These are phyloP conservation scores for Drosophila repleta DNA, from an alignment of 1,140 invertebrate species.

Conservation along the genomic window DNA sequence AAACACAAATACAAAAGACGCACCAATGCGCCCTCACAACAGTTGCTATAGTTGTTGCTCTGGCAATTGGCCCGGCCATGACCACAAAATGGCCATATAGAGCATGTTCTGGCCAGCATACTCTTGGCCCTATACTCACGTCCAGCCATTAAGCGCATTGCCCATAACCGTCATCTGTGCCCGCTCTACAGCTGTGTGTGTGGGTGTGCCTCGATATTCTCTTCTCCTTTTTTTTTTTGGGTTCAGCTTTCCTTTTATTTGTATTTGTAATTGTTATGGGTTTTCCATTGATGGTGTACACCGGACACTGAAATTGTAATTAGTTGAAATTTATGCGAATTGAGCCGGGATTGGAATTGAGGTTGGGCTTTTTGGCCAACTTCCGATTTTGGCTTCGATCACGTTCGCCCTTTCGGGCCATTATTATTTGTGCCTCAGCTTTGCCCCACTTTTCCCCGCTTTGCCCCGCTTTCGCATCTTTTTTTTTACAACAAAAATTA, in stretches of 20 bases:
- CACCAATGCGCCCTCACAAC: constrained; percentile 29
- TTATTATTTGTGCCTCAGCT: constrained; percentile 50
- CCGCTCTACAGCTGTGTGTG: constrained; percentile 13
- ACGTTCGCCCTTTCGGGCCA: constrained; percentile 48
- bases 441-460: too few species aligned
- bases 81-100: constrained; percentile 50
- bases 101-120: background rate
- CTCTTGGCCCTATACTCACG: constrained; percentile 24
- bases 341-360: constrained; percentile 13
- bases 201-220: constrained; percentile 7
- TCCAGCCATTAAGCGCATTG: constrained; percentile 63
- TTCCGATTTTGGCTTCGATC: constrained; percentile 65
- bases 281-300: constrained; percentile 59
- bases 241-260: constrained; percentile 41
- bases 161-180: constrained; percentile 64
- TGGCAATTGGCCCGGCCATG: constrained; percentile 40
- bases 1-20: constrained; percentile 39
- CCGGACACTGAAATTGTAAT: constrained; percentile 79
- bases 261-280: constrained; percentile 73
- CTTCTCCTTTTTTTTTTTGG: constrained; percentile 17
- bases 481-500: constrained; percentile 55
- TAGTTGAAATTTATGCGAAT: constrained; percentile 77
- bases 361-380: constrained; percentile 17
- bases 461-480: constrained; percentile 17
- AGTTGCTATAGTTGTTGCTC: constrained; percentile 13